A percentile compares a stretch with the other conserved stretches of the same genome.
Evolutionary conservation across 2,113 vertebrate genomes (phyloP).

Genomic region (Cyanistes caeruleus): DNA sequence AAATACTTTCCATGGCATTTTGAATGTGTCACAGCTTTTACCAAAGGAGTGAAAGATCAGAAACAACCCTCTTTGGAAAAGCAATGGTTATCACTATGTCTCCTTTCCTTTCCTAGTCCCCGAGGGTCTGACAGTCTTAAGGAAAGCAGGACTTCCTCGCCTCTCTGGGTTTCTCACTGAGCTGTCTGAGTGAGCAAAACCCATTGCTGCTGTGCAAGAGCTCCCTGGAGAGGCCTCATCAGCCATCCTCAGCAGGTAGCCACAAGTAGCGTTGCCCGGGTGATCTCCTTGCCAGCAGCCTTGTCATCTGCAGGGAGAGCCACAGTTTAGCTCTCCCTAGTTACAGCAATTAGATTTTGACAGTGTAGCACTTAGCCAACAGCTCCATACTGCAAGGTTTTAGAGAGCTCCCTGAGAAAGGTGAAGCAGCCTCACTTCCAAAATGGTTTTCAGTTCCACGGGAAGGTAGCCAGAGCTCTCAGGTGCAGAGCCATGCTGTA

Average conservation of each 20-base stretch:
- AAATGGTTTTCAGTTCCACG: background rate
- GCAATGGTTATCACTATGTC: background rate
- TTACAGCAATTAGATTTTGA: background rate
- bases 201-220: background rate
- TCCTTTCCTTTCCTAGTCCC: background rate
- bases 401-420: background rate
- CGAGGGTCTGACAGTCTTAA: background rate
- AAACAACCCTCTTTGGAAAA: background rate
- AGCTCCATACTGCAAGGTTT: background rate
- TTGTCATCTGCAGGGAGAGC: background rate
- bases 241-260: background rate
- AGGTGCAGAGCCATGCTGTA: background rate
- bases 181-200: background rate
- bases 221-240: background rate
- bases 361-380: background rate
- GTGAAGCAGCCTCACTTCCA: background rate
- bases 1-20: background rate
- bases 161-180: background rate
- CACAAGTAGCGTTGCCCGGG: background rate
- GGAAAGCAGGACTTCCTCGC: background rate
- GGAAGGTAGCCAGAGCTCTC: background rate
- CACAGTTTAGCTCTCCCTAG: background rate
- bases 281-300: constrained; percentile 1
- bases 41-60: background rate
- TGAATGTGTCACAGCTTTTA: background rate